phyloP scores from a whole-genome alignment of 2,888 invertebrate genomes.

The Xanthorhoe spadicearia region DNA sequence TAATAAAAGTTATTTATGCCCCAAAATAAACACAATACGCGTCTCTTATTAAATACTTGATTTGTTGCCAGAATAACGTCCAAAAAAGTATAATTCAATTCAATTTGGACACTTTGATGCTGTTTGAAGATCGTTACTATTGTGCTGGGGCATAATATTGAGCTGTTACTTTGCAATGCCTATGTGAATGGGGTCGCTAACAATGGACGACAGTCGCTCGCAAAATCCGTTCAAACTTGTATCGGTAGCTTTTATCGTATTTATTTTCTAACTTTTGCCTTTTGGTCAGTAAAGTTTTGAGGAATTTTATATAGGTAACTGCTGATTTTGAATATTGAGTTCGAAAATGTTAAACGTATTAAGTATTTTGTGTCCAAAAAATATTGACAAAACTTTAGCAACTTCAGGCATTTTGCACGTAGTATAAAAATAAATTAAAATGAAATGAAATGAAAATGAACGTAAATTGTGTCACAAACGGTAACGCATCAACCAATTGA shows the following conservation, averaged over 20 bases:
- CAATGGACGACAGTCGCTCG: conserved; percentile 37
- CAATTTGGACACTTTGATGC: conserved; percentile 51
- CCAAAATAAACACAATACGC: conserved; percentile 39
- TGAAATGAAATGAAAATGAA: no score
- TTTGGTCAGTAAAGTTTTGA: conserved; percentile 3
- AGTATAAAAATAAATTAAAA: no score
- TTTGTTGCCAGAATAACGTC: conserved; percentile 61
- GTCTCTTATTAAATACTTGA: conserved; percentile 56
- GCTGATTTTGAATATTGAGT: background rate
- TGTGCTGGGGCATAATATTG: conserved; percentile 55
- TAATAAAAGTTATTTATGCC: conserved; percentile 33
- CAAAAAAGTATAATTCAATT: conserved; percentile 46
- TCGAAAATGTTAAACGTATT: background rate
- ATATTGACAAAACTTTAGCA: no score
- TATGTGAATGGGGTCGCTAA: conserved; percentile 43
- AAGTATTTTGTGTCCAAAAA: no score
- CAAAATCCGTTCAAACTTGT: conserved; percentile 24
- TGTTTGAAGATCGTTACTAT: conserved; percentile 63
- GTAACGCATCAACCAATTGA: no score
- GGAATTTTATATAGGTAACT: background rate
- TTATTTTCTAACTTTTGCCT: background rate
- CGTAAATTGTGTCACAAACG: no score
- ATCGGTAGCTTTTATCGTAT: conserved; percentile 9
- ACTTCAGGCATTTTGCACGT: no score
- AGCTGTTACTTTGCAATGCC: conserved; percentile 50